Evolutionary conservation across 2,888 invertebrate genomes (phyloP).

Genomic region (Nymphalis polychloros): DNA sequence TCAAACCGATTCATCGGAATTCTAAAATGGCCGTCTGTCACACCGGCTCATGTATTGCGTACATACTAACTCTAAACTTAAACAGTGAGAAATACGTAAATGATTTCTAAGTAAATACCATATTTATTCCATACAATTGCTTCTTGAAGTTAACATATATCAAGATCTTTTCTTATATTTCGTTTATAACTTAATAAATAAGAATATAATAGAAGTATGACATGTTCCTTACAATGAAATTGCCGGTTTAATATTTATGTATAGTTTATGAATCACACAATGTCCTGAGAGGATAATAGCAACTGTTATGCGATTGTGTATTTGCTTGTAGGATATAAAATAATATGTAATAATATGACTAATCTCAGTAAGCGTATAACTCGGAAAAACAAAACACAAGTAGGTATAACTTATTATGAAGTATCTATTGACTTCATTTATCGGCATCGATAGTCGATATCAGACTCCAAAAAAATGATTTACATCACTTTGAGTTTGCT

Average conservation of each 20-base stretch:
- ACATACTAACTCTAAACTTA: constrained; percentile 35
- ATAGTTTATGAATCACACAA: constrained; percentile 16
- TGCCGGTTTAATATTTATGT: constrained; percentile 10
- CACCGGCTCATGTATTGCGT: constrained; percentile 43
- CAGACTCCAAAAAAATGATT: no score
- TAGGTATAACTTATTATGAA: neutral
- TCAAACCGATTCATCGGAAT: constrained; percentile 68
- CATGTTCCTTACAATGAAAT: neutral
- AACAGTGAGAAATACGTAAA: constrained; percentile 41
- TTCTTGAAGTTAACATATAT: neutral
- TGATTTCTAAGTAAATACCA: constrained; percentile 37
- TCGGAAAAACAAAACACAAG: neutral
- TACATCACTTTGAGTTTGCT: no score
- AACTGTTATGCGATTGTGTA: neutral
- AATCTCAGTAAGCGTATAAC: neutral
- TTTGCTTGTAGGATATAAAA: neutral
- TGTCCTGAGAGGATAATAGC: constrained; percentile 20
- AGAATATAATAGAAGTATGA: neutral
- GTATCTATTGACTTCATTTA: no score
- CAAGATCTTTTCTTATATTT: neutral
- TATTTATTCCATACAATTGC: constrained; percentile 34
- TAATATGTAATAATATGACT: neutral
- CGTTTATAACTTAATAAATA: neutral
- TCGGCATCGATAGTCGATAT: no score
- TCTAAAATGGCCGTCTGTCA: constrained; percentile 63